Evolutionary conservation across 1,140 invertebrate species (phyloP), one percentile per base, ranked within the genome.

Genomic region (Cephus cinctus): DNA sequence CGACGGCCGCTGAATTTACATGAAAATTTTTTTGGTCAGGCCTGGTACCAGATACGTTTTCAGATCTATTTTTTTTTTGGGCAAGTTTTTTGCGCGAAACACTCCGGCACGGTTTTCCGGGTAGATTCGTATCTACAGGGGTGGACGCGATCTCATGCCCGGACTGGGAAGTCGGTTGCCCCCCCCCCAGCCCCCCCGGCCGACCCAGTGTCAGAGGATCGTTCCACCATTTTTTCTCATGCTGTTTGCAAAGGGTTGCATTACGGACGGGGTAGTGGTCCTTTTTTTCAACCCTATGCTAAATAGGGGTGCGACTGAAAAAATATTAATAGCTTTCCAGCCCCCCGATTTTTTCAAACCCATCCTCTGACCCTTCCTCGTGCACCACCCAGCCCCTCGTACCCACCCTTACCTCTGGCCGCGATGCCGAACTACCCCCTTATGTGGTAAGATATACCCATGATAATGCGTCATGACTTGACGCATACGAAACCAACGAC

Each of bases 281-380:
- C 51, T 44, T 49, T 52, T 51, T 56, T 52, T 57, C 51, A 40
- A 42, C 32, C 46, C 60, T 71, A 75, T 75, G 71, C 66, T 73
- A 73, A 75, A 63, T 58, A 75, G 64, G 71, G 69, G 65, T 69
- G 61, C 59, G 47, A 52, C 47, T 52, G 42, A 61, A 61, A 65
- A 68, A 72, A 70, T 67, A 73, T 69, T 73, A 71, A 75, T 73
- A 66, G 69, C 61, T 49, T 65, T 59, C 71, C 66, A 74, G 71
- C 71, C 71, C 65, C 59, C 61, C 16, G 57, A 54, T 57, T 66
- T 70, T 65, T 62, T 62, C 34, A 38, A 46, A 21, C 19, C 19
- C 16, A 43, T 23, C 41, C 45, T 16, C 2, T 8, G 16, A 42
- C 25, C 38, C 22, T 54, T 35, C 23, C 18, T 22, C 16, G 5